These are phyloP conservation scores for Cyphomyrus plagiostoma DNA, from an alignment of 2,113 vertebrate genomes.

Conservation along the genomic window DNA sequence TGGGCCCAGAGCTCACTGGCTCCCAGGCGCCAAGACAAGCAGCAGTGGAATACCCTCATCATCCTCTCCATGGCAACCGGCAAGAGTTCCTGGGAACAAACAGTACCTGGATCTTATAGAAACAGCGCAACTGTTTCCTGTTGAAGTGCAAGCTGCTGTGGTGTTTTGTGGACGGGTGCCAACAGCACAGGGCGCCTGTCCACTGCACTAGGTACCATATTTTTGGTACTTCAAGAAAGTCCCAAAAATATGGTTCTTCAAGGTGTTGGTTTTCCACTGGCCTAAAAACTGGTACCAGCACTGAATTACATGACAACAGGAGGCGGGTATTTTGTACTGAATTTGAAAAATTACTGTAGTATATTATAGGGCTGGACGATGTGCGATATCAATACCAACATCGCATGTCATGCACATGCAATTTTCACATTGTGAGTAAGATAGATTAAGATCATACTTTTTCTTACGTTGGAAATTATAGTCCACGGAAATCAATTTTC, in stretches of 20 bases:
- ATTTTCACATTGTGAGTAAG: no score
- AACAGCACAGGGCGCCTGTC: neutral
- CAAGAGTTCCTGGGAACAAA: conserved; percentile 59
- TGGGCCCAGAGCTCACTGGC: conserved; percentile 55
- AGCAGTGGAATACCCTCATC: conserved; percentile 65
- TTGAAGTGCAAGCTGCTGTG: neutral
- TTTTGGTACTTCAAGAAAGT: neutral
- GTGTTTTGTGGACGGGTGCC: neutral
- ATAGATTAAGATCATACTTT: no score
- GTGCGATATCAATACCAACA: neutral
- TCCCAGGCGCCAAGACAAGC: conserved; percentile 70
- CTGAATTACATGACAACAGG: neutral
- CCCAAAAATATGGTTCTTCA: neutral
- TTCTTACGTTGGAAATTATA: no score
- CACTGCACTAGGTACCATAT: neutral
- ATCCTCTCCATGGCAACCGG: conserved; percentile 60
- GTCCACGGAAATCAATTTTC: no score
- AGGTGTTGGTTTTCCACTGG: neutral
- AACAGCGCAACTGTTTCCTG: neutral
- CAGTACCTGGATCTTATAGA: conserved; percentile 35
- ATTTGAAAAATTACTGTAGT: neutral
- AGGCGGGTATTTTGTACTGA: neutral
- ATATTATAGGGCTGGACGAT: neutral
- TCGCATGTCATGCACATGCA: neutral
- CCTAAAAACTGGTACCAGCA: neutral